Conservation (phyloP, 1,140 invertebrate genomes). For the Sycophila sp. region DNA sequence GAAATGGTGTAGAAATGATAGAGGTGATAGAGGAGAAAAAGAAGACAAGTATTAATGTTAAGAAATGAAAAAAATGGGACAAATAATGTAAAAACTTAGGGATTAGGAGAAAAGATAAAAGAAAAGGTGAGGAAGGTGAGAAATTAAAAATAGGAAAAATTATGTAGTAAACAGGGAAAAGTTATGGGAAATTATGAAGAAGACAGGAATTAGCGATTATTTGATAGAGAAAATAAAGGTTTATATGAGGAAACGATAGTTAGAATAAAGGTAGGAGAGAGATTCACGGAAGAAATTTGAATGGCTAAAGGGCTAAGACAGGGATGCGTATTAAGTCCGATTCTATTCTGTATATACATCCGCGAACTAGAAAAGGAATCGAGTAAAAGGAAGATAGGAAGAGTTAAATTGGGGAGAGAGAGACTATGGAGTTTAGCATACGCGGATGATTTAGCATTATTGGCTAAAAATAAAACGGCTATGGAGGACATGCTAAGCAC, state of each 20-base stretch:
- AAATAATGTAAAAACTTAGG: background rate
- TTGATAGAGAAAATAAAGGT: conserved; percentile 20
- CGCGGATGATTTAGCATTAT: conserved; percentile 36
- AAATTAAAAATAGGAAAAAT: conserved; percentile 4
- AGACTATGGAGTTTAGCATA: conserved; percentile 39
- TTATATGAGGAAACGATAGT: background rate
- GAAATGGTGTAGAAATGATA: background rate
- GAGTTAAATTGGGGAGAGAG: conserved; percentile 17
- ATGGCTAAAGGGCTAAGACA: background rate
- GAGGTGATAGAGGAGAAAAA: background rate
- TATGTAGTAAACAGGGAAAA: conserved; percentile 6
- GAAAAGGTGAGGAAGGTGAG: background rate
- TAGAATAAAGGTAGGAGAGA: background rate
- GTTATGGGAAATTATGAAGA: conserved; percentile 11
- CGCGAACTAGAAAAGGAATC: conserved; percentile 22
- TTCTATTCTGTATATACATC: conserved; percentile 13
- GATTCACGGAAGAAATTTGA: background rate
- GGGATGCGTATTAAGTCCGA: conserved; percentile 24
- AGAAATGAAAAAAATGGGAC: background rate
- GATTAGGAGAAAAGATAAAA: background rate
- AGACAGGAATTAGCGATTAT: background rate
- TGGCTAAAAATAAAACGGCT: conserved; percentile 35
- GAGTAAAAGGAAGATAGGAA: conserved; percentile 23
- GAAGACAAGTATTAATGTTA: background rate
- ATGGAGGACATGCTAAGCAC: conserved; percentile 29